Conservation (phyloP, 2,797 vertebrate genomes). For the Lacerta agilis region DNA sequence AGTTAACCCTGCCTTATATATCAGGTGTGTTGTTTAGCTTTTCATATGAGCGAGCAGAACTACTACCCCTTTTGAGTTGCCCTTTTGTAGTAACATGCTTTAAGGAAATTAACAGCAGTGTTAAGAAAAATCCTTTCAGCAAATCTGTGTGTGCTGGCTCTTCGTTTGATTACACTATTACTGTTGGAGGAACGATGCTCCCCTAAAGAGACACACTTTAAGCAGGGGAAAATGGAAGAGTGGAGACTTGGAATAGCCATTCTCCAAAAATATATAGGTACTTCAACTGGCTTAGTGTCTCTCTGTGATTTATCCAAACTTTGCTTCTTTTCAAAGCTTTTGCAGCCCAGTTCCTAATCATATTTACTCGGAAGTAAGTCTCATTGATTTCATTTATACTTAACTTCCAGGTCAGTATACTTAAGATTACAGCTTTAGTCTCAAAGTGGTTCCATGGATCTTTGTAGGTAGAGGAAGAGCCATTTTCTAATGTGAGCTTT, state of each 20-base stretch:
- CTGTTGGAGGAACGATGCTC: neutral
- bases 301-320: neutral
- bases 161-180: neutral
- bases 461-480: neutral
- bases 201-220: neutral
- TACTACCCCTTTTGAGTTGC: too few species aligned
- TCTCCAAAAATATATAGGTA: neutral
- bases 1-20: neutral
- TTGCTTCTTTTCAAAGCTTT: neutral
- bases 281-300: neutral
- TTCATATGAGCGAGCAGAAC: neutral
- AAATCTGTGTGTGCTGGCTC: neutral
- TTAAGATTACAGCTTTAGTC: neutral
- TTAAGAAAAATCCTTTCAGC: neutral
- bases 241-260: neutral
- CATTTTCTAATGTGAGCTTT: slow-evolving; percentile 3
- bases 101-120: neutral
- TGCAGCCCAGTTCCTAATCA: neutral
- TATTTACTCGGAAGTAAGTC: slow-evolving; percentile 26
- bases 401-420: slow-evolving; percentile 8
- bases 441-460: slow-evolving; percentile 19
- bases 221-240: neutral
- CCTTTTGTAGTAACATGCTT: neutral
- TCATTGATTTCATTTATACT: slow-evolving; percentile 29
- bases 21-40: neutral